Base-by-base conservation (phyloP, 1,140 invertebrate species). In the Adelges cooleyi region DNA sequence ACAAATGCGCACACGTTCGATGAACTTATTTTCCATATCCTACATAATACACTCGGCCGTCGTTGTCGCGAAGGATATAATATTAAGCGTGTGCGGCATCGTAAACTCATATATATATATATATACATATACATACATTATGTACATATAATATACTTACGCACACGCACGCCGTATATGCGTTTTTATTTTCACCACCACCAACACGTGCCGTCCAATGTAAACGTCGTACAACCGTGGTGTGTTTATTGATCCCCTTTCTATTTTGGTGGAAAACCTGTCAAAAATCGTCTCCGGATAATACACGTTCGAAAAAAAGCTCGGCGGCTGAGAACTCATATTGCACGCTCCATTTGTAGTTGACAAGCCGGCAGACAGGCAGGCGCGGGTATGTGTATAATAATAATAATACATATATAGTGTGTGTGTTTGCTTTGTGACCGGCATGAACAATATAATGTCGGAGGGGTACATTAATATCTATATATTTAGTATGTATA, bases 371-470 rank as follows among this genome's bases (percentile, higher is more conserved):
- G 29, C 29, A 11, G 11, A 33, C 29, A 33, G 5, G 29, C 11
- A 33, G 5, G 11, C n/a, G 23, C 23, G 53, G 22, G 36, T 38
- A 6, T 38, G 36, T 38, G 36, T 59, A 27, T 44, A 40, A 40
- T 40, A 54, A n/a, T n/a, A n/a, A n/a, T n/a, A n/a, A n/a, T n/a
- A n/a, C n/a, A n/a, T n/a, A n/a, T n/a, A n/a, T 52, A 54, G n/a
- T n/a, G n/a, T n/a, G n/a, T n/a, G 18, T 59, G 54, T 59, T 59
- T 59, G 54, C 54, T 59, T 59, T 59, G 54, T 59, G 54, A 59
- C 54, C 42, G 40, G 54, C 54, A 44, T 44, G 54, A 59, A 59
- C 54, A 59, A 59, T 59, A 22, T 40, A 38, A 33, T 33, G 29
- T 33, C 11, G 29, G 29, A 33, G 29, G 11, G 29, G 29, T 5